Evolutionary conservation across 2,797 vertebrate species (phyloP).

Genomic region (Rhabdophis nuchalis): DNA sequence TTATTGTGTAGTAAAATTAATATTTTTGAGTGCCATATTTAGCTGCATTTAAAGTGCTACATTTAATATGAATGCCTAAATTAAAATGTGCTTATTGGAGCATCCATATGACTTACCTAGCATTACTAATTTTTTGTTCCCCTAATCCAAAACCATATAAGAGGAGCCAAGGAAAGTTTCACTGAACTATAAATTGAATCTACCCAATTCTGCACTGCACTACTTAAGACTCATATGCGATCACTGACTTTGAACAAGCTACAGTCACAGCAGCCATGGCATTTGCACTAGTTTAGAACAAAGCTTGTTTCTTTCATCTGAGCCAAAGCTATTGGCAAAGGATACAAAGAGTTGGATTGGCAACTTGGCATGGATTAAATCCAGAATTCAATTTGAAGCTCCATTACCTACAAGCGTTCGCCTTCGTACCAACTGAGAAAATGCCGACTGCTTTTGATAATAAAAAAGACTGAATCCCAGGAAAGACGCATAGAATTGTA

Average conservation of each 20-base stretch:
- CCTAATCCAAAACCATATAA: conserved; percentile 55
- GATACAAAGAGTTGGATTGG: conserved; percentile 53
- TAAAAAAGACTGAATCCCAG: conserved; percentile 46
- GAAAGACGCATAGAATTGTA: conserved; percentile 47
- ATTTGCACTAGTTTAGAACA: conserved; percentile 70
- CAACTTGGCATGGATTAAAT: conserved; percentile 65
- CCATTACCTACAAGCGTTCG: conserved; percentile 68
- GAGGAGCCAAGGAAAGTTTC: conserved; percentile 60
- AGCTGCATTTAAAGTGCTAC: not conserved
- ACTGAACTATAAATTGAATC: conserved; percentile 60
- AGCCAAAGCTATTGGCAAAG: conserved; percentile 59
- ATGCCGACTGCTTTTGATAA: conserved; percentile 64
- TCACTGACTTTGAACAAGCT: conserved; percentile 63
- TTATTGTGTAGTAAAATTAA: not conserved
- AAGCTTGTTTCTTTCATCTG: conserved; percentile 53
- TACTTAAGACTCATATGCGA: conserved; percentile 59
- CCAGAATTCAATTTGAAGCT: conserved; percentile 72
- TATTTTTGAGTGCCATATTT: not conserved
- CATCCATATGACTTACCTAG: conserved; percentile 27
- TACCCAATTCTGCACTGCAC: conserved; percentile 65
- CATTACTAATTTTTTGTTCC: conserved; percentile 55
- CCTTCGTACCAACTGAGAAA: conserved; percentile 61
- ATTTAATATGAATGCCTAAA: not conserved
- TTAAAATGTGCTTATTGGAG: not conserved
- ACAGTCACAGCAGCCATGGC: conserved; percentile 63